A percentile compares a stretch with the other conserved stretches of the same genome.
Evolutionary conservation across 2,888 invertebrate species (phyloP).

Genomic region (Tiphia femorata): DNA sequence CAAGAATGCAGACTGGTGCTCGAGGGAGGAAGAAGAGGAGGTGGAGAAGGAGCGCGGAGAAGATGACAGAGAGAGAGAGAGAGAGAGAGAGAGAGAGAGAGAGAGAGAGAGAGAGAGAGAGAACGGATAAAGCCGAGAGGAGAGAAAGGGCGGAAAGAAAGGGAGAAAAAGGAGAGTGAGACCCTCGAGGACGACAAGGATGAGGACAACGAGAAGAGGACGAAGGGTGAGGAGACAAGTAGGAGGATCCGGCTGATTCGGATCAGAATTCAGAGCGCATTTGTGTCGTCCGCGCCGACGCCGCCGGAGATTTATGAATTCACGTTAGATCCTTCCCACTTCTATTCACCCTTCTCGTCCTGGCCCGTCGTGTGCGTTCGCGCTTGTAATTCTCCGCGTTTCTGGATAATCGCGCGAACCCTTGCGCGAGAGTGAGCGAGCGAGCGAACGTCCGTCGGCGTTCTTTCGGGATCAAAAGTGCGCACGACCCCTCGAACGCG

Average conservation of each 20-base stretch:
- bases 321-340: constrained; percentile 23
- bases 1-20: too few relatives aligned
- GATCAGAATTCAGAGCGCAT: constrained; percentile 46
- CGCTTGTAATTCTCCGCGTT: too few relatives aligned
- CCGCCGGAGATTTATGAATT: constrained; percentile 41
- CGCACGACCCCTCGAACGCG: too few relatives aligned
- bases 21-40: not conserved
- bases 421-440: too few relatives aligned
- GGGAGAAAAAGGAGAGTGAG: constrained; percentile 1
- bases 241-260: constrained; percentile 29
- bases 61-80: constrained; percentile 5
- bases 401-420: too few relatives aligned
- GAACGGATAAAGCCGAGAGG: too few relatives aligned
- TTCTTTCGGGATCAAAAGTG: too few relatives aligned
- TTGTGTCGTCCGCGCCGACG: constrained; percentile 28
- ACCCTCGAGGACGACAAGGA: too few relatives aligned
- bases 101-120: too few relatives aligned
- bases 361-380: too few relatives aligned
- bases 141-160: not conserved
- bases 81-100: constrained; percentile 4
- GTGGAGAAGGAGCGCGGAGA: constrained; percentile 2
- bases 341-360: not conserved
- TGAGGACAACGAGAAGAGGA: too few relatives aligned
- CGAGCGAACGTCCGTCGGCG: too few relatives aligned
- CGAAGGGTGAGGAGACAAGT: constrained; percentile 1